Evolutionary conservation across 1,140 invertebrate genomes (phyloP), one percentile per base, ranked within the genome.

Genomic region (Galleria mellonella): DNA sequence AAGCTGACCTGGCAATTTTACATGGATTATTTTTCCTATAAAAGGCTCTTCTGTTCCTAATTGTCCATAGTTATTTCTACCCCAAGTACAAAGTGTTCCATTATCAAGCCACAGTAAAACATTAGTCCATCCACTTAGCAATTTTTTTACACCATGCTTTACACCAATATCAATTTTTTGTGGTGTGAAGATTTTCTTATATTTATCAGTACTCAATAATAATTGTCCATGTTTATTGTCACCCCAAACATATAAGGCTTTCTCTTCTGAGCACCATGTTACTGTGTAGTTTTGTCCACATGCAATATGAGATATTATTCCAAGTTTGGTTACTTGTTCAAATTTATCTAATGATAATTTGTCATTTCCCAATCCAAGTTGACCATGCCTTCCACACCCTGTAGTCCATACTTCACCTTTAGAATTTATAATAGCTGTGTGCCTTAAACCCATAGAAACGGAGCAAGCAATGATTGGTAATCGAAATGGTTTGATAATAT

Each of bases 11-110:
- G 77, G 77, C 36, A 84, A 51, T 32, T 62, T 67, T 9, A 84
- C 55, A 23, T 68, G 36, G 13, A 67, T 44, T 28, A 71, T 62
- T 38, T 62, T 71, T 50, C 77, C 77, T 42, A 37, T 14, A 56
- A 69, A 71, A 37, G 55, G 51, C 29, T 56, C 50, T 30, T 50
- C 44, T 28, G 69, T 76, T 1, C 91, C 92, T 36, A 94, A 70
- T 71, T 96, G 93, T 2, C 93, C 93, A 84, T 94, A 94, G 56
- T 89, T 91, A 72, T 95, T 95, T 76, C 94, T 88, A 9, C 94
- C 94, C 94, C 94, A 96, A 1, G 89, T 83, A 17, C 90, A 79
- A 10, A 95, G 62, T 38, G 87, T 75, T 10, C 90, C 90, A 62
- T 87, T 87, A 36, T 83, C 86, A 2, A 89, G 87, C 47, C 93